Percentiles rank a stretch among this genome's conserved stretches.
phyloP scores from a whole-genome alignment of 2,797 vertebrate genomes.

The Chiroxiphia lanceolata region DNA sequence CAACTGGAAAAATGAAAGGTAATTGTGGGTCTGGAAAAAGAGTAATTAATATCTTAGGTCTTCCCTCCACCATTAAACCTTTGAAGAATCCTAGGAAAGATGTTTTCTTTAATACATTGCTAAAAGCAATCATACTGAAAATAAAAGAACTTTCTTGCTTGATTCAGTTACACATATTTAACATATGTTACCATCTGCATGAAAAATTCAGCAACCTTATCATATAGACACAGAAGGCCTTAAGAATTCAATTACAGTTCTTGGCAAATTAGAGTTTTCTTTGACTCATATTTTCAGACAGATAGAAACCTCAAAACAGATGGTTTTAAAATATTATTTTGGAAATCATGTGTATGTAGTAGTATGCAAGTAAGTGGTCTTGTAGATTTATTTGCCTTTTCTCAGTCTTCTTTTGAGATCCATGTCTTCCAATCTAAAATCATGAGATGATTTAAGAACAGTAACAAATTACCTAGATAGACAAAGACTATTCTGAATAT shows the following conservation, averaged over 20 bases:
- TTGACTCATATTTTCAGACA: background rate
- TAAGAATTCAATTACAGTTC: background rate
- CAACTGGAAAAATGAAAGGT: background rate
- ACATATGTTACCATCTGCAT: background rate
- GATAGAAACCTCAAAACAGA: background rate
- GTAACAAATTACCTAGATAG: background rate
- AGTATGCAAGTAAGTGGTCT: background rate
- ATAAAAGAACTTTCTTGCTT: background rate
- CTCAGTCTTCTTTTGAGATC: background rate
- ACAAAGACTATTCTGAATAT: background rate
- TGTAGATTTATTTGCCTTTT: background rate
- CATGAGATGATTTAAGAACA: background rate
- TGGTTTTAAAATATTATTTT: background rate
- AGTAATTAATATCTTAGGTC: background rate
- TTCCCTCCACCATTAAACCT: background rate
- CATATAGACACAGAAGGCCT: background rate
- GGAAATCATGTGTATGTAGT: background rate
- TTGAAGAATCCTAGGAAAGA: background rate
- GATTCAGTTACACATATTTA: background rate
- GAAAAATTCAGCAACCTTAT: background rate
- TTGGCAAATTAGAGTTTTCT: background rate
- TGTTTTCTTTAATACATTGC: background rate
- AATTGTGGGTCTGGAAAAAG: background rate
- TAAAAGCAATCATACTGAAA: background rate
- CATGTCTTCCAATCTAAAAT: background rate